Evolutionary conservation across 2,797 vertebrate genomes (phyloP).

Genomic region (Limnodromus scolopaceus): DNA sequence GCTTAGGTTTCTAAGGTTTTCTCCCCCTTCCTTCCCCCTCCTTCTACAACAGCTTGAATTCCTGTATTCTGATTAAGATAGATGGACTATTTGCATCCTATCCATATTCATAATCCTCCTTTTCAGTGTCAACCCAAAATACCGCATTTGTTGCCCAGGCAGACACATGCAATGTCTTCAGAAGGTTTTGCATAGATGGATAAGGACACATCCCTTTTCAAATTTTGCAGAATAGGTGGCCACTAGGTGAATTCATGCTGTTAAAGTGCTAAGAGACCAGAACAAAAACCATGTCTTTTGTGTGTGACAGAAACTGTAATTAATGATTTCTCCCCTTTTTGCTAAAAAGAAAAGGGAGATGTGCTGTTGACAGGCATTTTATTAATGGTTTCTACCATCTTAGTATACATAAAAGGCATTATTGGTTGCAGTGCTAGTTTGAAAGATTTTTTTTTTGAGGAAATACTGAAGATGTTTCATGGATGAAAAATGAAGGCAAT

Average conservation of each 20-base stretch:
- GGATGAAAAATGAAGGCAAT: slow-evolving; percentile 91
- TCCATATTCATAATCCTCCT: slow-evolving; percentile 83
- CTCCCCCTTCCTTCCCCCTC: background rate
- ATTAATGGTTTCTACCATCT: slow-evolving; percentile 94
- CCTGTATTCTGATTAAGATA: slow-evolving; percentile 83
- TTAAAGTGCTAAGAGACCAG: slow-evolving; percentile 81
- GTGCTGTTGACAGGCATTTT: slow-evolving; percentile 91
- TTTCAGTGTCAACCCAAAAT: slow-evolving; percentile 85
- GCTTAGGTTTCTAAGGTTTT: slow-evolving; percentile 39
- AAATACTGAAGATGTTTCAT: slow-evolving; percentile 84
- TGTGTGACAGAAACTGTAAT: slow-evolving; percentile 94
- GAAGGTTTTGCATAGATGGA: slow-evolving; percentile 83
- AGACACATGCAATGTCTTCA: slow-evolving; percentile 83
- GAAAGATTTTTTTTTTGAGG: slow-evolving; percentile 84
- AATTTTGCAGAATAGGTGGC: slow-evolving; percentile 88
- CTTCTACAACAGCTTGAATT: slow-evolving; percentile 78
- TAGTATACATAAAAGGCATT: slow-evolving; percentile 91
- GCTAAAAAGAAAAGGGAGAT: slow-evolving; percentile 82
- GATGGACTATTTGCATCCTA: slow-evolving; percentile 83
- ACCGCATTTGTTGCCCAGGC: slow-evolving; percentile 82
- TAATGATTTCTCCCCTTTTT: slow-evolving; percentile 93
- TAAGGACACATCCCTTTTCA: slow-evolving; percentile 86
- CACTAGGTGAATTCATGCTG: slow-evolving; percentile 87
- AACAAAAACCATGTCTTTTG: slow-evolving; percentile 88
- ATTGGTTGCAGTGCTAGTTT: slow-evolving; percentile 85